phyloP scores from a whole-genome alignment of 2,888 invertebrate species.

The Orthosia cruda region DNA sequence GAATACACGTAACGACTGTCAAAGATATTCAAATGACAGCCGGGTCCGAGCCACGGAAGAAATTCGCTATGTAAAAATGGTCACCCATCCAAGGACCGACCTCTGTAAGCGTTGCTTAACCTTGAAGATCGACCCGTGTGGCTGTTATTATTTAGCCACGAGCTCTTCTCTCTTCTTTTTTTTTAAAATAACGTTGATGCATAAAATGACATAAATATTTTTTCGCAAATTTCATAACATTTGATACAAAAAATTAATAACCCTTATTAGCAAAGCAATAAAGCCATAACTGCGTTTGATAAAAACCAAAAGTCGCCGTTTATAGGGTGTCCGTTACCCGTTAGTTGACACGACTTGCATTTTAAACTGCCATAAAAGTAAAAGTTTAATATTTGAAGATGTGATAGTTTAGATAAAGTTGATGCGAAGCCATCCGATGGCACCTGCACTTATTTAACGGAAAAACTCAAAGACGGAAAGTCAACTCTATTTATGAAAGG shows the following conservation, averaged over 20 bases:
- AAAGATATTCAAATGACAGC: too few relatives aligned
- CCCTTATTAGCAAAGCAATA: slow-evolving; percentile 55
- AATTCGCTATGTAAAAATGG: too few relatives aligned
- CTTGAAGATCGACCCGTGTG: too few relatives aligned
- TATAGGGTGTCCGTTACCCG: slow-evolving; percentile 74
- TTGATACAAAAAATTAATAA: slow-evolving; percentile 21
- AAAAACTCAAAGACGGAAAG: slow-evolving; percentile 41
- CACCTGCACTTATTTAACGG: slow-evolving; percentile 86
- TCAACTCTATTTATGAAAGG: slow-evolving; percentile 46
- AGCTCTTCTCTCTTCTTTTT: too few relatives aligned
- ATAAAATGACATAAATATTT: background rate
- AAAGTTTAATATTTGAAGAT: slow-evolving; percentile 90
- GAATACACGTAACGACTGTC: too few relatives aligned
- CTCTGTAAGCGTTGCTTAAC: too few relatives aligned
- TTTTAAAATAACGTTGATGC: background rate
- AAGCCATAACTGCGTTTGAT: slow-evolving; percentile 46
- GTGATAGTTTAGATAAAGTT: slow-evolving; percentile 87
- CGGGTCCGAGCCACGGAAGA: too few relatives aligned
- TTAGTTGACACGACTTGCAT: slow-evolving; percentile 86
- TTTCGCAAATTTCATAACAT: background rate
- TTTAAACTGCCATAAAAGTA: slow-evolving; percentile 89
- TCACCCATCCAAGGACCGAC: too few relatives aligned
- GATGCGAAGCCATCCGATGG: slow-evolving; percentile 81
- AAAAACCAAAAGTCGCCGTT: slow-evolving; percentile 69
- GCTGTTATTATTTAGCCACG: too few relatives aligned